Evolutionary conservation across 1,140 invertebrate genomes (phyloP).

Genomic region (Oreohelix idahoensis): DNA sequence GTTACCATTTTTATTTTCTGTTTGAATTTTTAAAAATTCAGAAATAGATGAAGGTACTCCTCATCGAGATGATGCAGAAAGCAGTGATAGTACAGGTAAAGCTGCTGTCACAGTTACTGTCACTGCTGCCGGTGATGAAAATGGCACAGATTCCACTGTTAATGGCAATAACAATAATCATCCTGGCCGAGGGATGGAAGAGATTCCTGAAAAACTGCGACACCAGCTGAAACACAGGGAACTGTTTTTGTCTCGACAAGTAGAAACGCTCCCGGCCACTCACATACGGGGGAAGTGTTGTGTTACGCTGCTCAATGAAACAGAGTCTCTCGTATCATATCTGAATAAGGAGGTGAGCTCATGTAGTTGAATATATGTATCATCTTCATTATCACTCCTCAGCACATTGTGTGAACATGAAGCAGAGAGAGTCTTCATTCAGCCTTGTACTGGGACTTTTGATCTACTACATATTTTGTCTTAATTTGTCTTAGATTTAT

Average conservation of each 20-base stretch:
- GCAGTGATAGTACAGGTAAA: background rate
- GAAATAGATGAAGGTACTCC: constrained; percentile 22
- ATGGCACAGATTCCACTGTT: constrained; percentile 8
- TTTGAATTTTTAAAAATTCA: background rate
- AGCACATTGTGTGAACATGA: too few species aligned
- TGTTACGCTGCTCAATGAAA: constrained; percentile 98
- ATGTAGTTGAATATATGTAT: too few species aligned
- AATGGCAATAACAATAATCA: constrained; percentile 20
- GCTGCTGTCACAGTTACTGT: background rate
- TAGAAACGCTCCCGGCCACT: constrained; percentile 97
- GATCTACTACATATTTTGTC: too few species aligned
- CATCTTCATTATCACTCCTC: too few species aligned
- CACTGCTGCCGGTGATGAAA: background rate
- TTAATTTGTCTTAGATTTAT: too few species aligned
- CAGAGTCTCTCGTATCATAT: constrained; percentile 95
- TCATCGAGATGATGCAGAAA: constrained; percentile 7
- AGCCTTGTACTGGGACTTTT: too few species aligned
- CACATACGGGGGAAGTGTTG: constrained; percentile 99
- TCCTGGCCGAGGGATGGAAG: constrained; percentile 71
- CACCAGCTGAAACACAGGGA: constrained; percentile 98
- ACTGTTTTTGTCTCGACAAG: constrained; percentile 96
- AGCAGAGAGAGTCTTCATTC: too few species aligned
- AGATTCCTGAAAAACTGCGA: constrained; percentile 76
- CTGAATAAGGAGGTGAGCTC: constrained; percentile 91
- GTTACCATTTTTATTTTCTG: too few species aligned